Conservation (phyloP, 64 coral and sea anemone species). For the Acropora tenuis region DNA sequence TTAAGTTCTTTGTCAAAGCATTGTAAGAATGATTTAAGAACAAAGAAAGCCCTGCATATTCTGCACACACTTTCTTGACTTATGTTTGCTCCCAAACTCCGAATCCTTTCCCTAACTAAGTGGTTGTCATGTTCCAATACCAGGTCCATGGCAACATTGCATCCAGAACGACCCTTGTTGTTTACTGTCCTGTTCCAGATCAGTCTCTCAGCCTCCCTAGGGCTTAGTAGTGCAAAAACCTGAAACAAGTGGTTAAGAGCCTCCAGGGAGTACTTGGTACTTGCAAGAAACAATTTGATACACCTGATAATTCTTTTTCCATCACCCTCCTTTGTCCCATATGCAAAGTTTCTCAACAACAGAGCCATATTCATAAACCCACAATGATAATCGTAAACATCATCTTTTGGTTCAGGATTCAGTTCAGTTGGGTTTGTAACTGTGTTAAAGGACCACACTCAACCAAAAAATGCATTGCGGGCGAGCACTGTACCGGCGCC, state of each 20-base stretch:
- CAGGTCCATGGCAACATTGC: conserved; percentile 48
- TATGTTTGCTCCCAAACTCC: conserved; percentile 55
- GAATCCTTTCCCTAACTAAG: conserved; percentile 37
- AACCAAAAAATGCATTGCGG: no score
- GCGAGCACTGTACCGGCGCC: no score
- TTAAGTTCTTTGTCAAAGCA: conserved; percentile 2
- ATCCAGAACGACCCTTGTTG: conserved; percentile 24
- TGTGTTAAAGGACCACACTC: no score
- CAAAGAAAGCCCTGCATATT: conserved; percentile 42
- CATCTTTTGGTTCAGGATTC: background rate
- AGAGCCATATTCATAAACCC: background rate
- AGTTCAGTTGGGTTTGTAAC: background rate
- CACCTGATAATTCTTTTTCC: background rate
- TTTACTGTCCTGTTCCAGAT: conserved; percentile 52
- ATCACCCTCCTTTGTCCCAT: background rate
- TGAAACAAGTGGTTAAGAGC: conserved; percentile 41
- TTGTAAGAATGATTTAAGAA: background rate
- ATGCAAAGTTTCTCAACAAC: background rate
- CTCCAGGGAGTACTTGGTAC: conserved; percentile 73
- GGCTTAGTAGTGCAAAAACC: conserved; percentile 32
- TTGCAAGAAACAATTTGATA: conserved; percentile 12
- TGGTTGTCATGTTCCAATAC: conserved; percentile 40
- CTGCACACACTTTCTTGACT: conserved; percentile 30
- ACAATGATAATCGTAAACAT: background rate
- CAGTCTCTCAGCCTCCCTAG: conserved; percentile 41